Evolutionary conservation across 2,888 invertebrate species (phyloP).

Genomic region (Ormyrus thymus): DNA sequence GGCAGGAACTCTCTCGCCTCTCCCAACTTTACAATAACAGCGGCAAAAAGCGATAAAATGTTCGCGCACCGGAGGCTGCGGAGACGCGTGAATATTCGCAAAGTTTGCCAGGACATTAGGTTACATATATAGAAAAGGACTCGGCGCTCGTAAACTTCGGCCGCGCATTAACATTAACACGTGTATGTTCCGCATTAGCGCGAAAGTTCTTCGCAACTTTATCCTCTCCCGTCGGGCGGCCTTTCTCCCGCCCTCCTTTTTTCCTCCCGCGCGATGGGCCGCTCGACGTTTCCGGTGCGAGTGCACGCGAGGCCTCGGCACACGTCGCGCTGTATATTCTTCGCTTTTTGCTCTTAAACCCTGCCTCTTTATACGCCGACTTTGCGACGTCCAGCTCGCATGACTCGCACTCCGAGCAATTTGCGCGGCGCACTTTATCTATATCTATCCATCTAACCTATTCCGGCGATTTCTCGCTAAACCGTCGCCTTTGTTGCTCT

Average conservation of each 20-base stretch:
- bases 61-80: not conserved
- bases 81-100: not conserved
- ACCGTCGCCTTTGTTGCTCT: conserved; percentile 8
- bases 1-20: not conserved
- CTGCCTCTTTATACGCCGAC: not conserved
- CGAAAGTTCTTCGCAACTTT: too few species aligned
- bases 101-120: conserved; percentile 14
- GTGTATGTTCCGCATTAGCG: not conserved
- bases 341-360: not conserved
- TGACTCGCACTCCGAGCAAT: conserved; percentile 15
- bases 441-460: not conserved
- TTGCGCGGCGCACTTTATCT: conserved; percentile 29
- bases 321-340: not conserved
- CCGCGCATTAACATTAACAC: conserved; percentile 30
- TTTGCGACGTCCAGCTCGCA: conserved; percentile 4
- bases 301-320: conserved; percentile 1
- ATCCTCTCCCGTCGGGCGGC: not conserved
- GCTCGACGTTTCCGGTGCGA: not conserved
- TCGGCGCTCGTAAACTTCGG: conserved; percentile 41
- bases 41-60: not conserved
- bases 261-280: not conserved
- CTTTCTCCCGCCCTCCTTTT: not conserved
- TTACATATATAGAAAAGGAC: conserved; percentile 3
- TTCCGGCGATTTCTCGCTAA: conserved; percentile 35
- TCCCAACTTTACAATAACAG: not conserved